Evolutionary conservation across 2,888 invertebrate species (phyloP), one percentile per base, ranked within the genome.

Genomic region (Agrochola lota): DNA sequence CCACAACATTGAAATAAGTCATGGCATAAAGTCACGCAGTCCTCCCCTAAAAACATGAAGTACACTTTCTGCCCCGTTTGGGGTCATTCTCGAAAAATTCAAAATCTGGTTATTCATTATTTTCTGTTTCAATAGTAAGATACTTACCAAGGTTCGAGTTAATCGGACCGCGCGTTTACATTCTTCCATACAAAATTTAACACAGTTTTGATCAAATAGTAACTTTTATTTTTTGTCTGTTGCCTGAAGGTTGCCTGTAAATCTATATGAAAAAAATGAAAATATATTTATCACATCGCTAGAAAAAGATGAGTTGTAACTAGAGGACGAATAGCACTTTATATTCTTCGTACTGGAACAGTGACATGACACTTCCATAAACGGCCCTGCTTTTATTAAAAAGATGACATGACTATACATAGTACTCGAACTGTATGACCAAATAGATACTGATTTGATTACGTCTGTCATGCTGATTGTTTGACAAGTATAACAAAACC

Each of bases 401-500:
- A 68, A 68, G 12, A 63, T 62, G 78, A n/a, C 30, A 52, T 35
- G 35, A 67, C 43, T 52, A 43, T 26, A 49, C n/a, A 68, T 63
- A 57, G n/a, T 68, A 69, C 75, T 80, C 76, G 69, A 64, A 67
- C 49, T 60, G 20, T 43, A 70, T 63, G 62, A 52, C 23, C 49
- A 80, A 84, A 84, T 76, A 74, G 62, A 75, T 70, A 59, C 62
- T 46, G 62, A 70, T 72, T 49, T 66, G 83, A 85, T 83, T 73
- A 85, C 71, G 71, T 85, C 71, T 40, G 63, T 85, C 72, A 80
- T 46, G 40, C n/a, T 52, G 68, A 84, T 85, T 81, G 75, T 75
- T 64, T 71, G 71, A 72, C 68, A 71, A 69, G 63, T 69, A 57
- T 52, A 64, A 60, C 20, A 59, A 49, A 64, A 30, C 55, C 85